Base-by-base conservation (phyloP, 2,888 invertebrate species). In the Mantis religiosa region DNA sequence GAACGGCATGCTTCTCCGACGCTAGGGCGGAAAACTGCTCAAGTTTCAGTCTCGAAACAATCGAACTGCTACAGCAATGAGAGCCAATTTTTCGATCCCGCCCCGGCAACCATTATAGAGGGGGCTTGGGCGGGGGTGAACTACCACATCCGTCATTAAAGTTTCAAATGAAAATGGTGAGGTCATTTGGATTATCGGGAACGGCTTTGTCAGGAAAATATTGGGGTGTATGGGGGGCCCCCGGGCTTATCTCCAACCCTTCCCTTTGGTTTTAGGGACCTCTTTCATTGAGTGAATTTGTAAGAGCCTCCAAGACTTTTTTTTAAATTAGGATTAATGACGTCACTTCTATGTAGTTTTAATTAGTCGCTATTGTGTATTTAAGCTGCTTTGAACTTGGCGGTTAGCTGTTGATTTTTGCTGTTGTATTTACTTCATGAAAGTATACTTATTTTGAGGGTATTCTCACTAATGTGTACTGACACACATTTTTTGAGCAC, bases 101-200 rank as follows among this genome's bases (percentile, higher is more conserved):
- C 81, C 34, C 47, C 83, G 71, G 14, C 30, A 12, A n/a, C 84
- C 84, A 71, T 81, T 85, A 84, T 81, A 34, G 9, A 28, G 83
- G 47, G n/a, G 28, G 28, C 28, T 47, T 83, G 47, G 41, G 41
- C 41, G 25, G 54, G 54, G 54, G 54, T 71, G 54, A 20, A 71
- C 54, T 25, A 71, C 54, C n/a, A n/a, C 83, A 81, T 81, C 84
- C 84, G 88, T 25, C 88, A 88, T 85, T 88, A 84, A 85, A 84
- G 81, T 88, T 84, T 88, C 88, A 88, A 84, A 87, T 87, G 30
- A 87, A 86, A 87, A 87, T 87, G 30, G 54, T 71, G 87, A 30
- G 82, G 87, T 87, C 87, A 87, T 82, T 87, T 87, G 87, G 82
- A 87, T 87, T 87, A 87, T 82, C 81, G 30, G 71, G 54, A 71